Evolutionary conservation across 2,888 invertebrate genomes (phyloP).

Genomic region (Hecatera dysodea): DNA sequence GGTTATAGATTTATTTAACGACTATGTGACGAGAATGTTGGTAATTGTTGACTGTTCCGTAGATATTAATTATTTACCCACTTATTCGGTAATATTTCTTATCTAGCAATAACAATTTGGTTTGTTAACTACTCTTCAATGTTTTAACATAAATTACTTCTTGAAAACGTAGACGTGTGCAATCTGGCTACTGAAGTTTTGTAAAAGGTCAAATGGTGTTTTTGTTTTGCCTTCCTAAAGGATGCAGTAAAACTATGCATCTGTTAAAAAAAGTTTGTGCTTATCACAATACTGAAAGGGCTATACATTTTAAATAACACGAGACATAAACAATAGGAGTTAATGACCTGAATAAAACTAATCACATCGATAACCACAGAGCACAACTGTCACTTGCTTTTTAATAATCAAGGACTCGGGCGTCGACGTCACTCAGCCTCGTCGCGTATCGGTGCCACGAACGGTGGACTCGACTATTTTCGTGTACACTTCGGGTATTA

Average conservation of each 20-base stretch:
- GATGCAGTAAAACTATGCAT: background rate
- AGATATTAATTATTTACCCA: constrained; percentile 39
- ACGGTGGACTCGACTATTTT: constrained; percentile 74
- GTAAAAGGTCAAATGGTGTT: constrained; percentile 17
- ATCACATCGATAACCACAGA: constrained; percentile 67
- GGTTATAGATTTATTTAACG: background rate
- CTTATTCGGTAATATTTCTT: constrained; percentile 34
- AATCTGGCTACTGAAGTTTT: constrained; percentile 15
- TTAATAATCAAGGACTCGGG: constrained; percentile 79
- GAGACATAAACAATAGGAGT: constrained; percentile 48
- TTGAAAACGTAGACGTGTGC: constrained; percentile 4
- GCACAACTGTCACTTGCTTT: constrained; percentile 77
- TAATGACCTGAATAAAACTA: constrained; percentile 65
- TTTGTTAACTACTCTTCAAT: constrained; percentile 42
- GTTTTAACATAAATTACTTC: constrained; percentile 33
- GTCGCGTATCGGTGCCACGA: constrained; percentile 79
- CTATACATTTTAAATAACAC: constrained; percentile 13
- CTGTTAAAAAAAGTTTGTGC: background rate
- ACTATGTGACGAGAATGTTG: background rate
- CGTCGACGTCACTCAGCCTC: constrained; percentile 73
- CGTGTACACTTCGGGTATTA: constrained; percentile 73
- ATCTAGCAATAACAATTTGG: constrained; percentile 45
- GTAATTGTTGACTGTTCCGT: constrained; percentile 16
- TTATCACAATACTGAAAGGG: background rate
- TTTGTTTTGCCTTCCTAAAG: background rate